Evolutionary conservation across 2,888 invertebrate species (phyloP).

Genomic region (Yponomeuta malinellus): DNA sequence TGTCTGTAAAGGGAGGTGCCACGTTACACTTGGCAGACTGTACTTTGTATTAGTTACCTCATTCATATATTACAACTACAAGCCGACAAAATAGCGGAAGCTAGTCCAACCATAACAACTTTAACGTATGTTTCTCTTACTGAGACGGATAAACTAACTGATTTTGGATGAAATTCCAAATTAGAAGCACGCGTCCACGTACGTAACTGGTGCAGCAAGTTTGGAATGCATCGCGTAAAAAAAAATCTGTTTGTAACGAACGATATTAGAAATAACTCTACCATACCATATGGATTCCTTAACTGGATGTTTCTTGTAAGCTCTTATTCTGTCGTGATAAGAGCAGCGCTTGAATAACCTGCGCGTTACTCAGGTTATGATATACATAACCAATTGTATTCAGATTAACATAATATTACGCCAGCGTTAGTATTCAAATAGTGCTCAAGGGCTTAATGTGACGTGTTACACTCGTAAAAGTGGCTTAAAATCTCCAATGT

Average conservation of each 20-base stretch:
- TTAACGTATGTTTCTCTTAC: conserved; percentile 54
- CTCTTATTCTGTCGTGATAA: not conserved
- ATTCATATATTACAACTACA: conserved; percentile 1
- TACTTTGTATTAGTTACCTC: not conserved
- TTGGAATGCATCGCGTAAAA: conserved; percentile 8
- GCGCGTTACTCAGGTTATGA: not conserved
- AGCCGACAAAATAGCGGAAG: conserved; percentile 48
- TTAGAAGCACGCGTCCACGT: conserved; percentile 35
- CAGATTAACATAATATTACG: conserved; percentile 5
- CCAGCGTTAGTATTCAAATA: not conserved
- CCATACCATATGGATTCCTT: not conserved
- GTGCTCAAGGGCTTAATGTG: not conserved
- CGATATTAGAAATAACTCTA: not conserved
- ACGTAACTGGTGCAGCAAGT: conserved; percentile 20
- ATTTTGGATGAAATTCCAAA: conserved; percentile 54
- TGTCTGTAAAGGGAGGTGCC: no score
- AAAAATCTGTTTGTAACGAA: not conserved
- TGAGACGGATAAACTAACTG: conserved; percentile 56
- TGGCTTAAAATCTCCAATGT: conserved; percentile 9
- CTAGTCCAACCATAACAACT: conserved; percentile 61
- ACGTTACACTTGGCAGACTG: no score
- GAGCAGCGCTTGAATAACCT: not conserved
- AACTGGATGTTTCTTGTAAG: not conserved
- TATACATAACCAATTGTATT: conserved; percentile 2
- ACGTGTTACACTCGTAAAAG: not conserved